Evolutionary conservation across 2,797 vertebrate species (phyloP).

Genomic region (Coranthus polyacanthus): DNA sequence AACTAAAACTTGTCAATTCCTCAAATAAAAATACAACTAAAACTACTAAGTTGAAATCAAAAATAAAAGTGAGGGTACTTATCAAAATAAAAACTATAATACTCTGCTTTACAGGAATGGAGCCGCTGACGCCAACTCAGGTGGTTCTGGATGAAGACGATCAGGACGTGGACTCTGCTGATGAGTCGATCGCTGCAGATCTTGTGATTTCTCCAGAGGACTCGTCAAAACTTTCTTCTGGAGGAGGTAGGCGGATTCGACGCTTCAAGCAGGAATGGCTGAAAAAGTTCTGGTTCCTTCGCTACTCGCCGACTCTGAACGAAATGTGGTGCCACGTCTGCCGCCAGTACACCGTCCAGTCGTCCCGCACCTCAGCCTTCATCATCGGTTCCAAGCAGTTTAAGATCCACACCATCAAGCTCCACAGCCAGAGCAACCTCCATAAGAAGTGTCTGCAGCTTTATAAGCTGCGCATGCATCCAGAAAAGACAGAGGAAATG

Average conservation of each 20-base stretch:
- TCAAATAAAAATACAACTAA: too few relatives aligned
- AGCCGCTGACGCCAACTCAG: slow-evolving; percentile 89
- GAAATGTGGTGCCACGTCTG: slow-evolving; percentile 99
- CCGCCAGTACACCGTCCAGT: slow-evolving; percentile 97
- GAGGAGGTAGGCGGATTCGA: slow-evolving; percentile 90
- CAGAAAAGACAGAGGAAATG: slow-evolving; percentile 98
- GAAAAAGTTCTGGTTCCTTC: slow-evolving; percentile 98
- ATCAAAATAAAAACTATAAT: too few relatives aligned
- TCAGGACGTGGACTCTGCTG: slow-evolving; percentile 94
- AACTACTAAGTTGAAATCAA: too few relatives aligned
- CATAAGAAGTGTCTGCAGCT: slow-evolving; percentile 99
- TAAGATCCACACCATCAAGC: slow-evolving; percentile 98
- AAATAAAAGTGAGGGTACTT: too few relatives aligned
- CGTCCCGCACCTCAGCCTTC: slow-evolving; percentile 96
- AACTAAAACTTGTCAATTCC: too few relatives aligned
- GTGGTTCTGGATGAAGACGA: slow-evolving; percentile 93
- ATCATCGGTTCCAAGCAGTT: slow-evolving; percentile 98
- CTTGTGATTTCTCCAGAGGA: slow-evolving; percentile 90
- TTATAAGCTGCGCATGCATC: slow-evolving; percentile 97
- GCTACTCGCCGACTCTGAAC: slow-evolving; percentile 94
- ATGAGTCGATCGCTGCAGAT: slow-evolving; percentile 93
- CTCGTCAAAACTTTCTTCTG: slow-evolving; percentile 89
- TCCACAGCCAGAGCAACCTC: slow-evolving; percentile 98
- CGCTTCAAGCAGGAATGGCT: slow-evolving; percentile 98
- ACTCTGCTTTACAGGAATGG: slow-evolving; percentile 82